phyloP scores from a whole-genome alignment of 2,113 vertebrate genomes.

The Columbina picui region DNA sequence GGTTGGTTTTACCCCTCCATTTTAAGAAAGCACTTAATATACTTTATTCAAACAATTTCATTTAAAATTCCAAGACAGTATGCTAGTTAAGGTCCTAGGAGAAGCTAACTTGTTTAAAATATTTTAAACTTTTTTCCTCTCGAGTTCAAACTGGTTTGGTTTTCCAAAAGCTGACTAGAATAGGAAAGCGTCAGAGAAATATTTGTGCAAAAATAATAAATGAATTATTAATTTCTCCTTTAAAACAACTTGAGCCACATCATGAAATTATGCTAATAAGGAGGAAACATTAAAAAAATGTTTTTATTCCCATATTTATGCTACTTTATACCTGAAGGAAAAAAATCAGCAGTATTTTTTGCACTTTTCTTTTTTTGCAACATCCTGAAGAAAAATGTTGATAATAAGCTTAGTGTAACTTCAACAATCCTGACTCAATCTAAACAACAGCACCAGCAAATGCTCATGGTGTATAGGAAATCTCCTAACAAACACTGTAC shows the following conservation, averaged over 20 bases:
- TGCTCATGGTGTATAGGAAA: rapidly evolving
- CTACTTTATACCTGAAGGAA: neutral
- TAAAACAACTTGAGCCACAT: neutral
- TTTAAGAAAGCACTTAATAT: constrained; percentile 65
- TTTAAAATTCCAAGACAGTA: constrained; percentile 67
- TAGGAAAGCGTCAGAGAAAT: neutral
- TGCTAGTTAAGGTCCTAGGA: neutral
- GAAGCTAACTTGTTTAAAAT: constrained; percentile 32
- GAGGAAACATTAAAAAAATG: neutral
- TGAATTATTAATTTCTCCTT: neutral
- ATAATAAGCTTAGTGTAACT: neutral
- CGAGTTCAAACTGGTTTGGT: neutral
- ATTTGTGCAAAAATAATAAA: neutral
- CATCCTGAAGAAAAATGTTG: neutral
- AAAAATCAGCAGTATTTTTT: neutral
- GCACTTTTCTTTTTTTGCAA: neutral
- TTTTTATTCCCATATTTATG: neutral
- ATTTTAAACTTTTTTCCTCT: constrained; percentile 50
- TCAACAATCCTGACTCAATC: neutral
- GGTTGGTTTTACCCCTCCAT: constrained; percentile 24
- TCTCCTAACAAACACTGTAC: neutral
- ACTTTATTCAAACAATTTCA: constrained; percentile 67
- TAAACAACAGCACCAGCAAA: neutral
- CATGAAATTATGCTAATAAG: neutral
- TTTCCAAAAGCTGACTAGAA: neutral